Conservation (phyloP, 2,113 vertebrate species). For the Lynx canadensis region DNA sequence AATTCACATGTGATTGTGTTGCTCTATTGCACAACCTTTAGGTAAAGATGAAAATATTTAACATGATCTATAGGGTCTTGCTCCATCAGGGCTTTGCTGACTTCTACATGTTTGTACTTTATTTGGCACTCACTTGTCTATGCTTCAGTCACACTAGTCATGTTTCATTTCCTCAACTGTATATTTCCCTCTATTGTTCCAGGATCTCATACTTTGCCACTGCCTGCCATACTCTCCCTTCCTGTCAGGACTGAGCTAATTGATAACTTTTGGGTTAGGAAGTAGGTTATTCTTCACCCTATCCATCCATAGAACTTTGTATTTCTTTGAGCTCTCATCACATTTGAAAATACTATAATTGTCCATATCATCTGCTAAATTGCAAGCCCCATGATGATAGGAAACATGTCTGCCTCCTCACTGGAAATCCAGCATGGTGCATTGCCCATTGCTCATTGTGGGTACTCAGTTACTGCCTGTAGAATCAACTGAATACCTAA, state of each 20-base stretch:
- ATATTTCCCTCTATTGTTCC: background rate
- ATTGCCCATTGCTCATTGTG: background rate
- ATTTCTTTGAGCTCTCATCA: background rate
- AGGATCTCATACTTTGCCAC: background rate
- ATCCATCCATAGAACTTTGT: background rate
- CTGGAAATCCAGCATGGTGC: background rate
- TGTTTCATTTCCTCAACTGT: background rate
- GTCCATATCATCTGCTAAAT: background rate
- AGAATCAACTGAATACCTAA: background rate
- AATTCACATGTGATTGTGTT: background rate
- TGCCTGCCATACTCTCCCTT: background rate
- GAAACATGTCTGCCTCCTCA: background rate
- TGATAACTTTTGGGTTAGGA: background rate
- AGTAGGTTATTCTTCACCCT: background rate
- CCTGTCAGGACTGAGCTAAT: background rate
- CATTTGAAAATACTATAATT: background rate
- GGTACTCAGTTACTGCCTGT: background rate
- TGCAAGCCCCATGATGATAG: background rate
- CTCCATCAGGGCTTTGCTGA: background rate
- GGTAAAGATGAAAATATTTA: background rate
- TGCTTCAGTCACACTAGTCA: background rate
- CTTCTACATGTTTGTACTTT: background rate
- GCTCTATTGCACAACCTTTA: background rate
- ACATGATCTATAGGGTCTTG: background rate
- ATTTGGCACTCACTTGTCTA: background rate